These are phyloP conservation scores for Apistogramma diplotaenia DNA, from an alignment of 2,113 vertebrate species.

Conservation along the genomic window DNA sequence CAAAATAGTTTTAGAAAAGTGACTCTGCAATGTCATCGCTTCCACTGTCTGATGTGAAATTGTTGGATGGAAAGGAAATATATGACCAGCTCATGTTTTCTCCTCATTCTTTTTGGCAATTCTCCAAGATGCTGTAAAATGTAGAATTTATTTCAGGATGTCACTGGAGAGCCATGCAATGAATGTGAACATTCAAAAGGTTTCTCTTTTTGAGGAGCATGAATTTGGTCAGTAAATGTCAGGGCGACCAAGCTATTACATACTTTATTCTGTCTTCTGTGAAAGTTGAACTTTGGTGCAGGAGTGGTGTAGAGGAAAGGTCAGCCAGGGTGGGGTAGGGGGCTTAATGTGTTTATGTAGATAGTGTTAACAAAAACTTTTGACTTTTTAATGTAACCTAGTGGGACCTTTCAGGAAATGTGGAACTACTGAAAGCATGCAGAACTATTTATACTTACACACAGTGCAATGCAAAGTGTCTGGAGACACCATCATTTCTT, in stretches of 20 bases:
- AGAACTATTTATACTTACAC: background rate
- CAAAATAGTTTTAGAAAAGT: background rate
- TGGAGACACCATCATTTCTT: background rate
- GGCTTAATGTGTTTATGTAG: background rate
- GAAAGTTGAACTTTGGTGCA: background rate
- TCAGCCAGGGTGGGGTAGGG: background rate
- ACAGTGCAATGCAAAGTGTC: background rate
- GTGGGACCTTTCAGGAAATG: background rate
- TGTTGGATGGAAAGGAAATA: background rate
- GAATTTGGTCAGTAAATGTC: constrained; percentile 4
- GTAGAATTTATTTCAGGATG: background rate
- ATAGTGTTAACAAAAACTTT: background rate
- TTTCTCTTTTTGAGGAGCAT: background rate
- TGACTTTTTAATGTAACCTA: background rate
- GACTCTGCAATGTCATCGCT: background rate
- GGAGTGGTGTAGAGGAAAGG: background rate
- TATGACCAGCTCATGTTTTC: background rate
- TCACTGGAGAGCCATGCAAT: background rate
- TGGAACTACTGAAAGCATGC: background rate
- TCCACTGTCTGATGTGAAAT: background rate
- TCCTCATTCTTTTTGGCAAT: background rate
- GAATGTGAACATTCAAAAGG: constrained; percentile 1
- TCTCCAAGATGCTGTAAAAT: background rate
- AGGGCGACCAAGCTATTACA: background rate
- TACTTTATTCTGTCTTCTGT: background rate